Conservation (phyloP, 1,140 invertebrate species). For the Drosophila mojavensis region DNA sequence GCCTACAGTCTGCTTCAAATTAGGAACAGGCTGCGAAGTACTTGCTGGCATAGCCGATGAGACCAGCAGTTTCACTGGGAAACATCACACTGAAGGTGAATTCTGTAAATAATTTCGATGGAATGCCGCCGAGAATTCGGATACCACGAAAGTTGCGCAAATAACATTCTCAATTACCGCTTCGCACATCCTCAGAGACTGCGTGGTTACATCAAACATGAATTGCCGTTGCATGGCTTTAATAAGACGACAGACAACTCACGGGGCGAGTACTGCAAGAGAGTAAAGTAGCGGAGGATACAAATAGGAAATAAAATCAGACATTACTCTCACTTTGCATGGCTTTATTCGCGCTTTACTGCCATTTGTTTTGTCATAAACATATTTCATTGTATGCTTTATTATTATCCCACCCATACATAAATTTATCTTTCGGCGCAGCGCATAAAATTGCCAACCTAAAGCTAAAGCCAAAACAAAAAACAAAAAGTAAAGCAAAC, state of each 20-base stretch:
- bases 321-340: conserved; percentile 53
- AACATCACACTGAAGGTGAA: conserved; percentile 10
- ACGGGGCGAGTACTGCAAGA: conserved; percentile 5
- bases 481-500: conserved; percentile 4
- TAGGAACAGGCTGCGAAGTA: conserved; percentile 22
- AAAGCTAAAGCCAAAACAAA: conserved; percentile 19
- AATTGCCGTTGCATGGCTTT: background rate
- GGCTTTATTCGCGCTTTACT: conserved; percentile 63
- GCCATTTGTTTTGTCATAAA: conserved; percentile 76
- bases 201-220: conserved; percentile 2
- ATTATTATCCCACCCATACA: conserved; percentile 48
- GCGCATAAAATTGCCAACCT: conserved; percentile 32
- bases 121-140: conserved; percentile 2
- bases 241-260: background rate
- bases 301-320: conserved; percentile 3
- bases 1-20: conserved; percentile 58
- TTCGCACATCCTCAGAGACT: background rate
- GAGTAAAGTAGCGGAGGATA: background rate
- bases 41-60: conserved; percentile 20
- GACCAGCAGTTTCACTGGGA: conserved; percentile 1
- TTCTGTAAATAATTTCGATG: background rate
- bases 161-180: background rate
- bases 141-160: background rate
- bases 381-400: conserved; percentile 63
- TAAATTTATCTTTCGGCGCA: conserved; percentile 49